Evolutionary conservation across 2,113 vertebrate species (phyloP).

Genomic region (Larimichthys crocea): DNA sequence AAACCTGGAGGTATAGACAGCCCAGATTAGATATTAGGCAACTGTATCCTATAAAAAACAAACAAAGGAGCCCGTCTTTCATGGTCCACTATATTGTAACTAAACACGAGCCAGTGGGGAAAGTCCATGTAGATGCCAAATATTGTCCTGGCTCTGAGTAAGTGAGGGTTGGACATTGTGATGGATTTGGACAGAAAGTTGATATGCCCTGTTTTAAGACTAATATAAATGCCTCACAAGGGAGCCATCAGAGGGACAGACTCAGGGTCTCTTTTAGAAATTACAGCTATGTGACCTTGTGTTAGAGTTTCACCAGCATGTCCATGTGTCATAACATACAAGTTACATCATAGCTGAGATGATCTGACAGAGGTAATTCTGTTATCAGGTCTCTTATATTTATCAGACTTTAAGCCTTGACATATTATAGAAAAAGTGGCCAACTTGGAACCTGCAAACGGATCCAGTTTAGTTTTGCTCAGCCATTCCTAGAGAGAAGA

Average conservation of each 20-base stretch:
- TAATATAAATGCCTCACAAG: not conserved
- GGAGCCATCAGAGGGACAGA: not conserved
- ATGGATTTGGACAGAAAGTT: conserved; percentile 16
- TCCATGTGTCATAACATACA: not conserved
- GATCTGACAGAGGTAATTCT: not conserved
- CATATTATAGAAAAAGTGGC: not conserved
- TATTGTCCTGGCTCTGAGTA: conserved; percentile 1
- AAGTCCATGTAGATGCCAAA: conserved; percentile 8
- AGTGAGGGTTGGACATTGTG: not conserved
- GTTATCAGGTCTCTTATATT: not conserved
- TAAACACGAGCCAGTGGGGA: not conserved
- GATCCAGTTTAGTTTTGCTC: not conserved
- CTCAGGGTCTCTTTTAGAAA: conserved; percentile 21
- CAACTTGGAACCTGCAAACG: not conserved
- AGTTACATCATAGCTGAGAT: not conserved
- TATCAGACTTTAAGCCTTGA: not conserved
- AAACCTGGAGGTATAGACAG: not conserved
- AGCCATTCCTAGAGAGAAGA: not conserved
- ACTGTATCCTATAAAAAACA: conserved; percentile 3
- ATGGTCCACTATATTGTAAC: not conserved
- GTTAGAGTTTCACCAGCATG: conserved; percentile 3
- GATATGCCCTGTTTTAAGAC: conserved; percentile 3
- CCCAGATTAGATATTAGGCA: conserved; percentile 1
- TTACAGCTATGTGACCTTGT: conserved; percentile 14
- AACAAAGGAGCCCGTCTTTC: not conserved